A percentile compares a stretch with the other conserved stretches of the same genome.
These are phyloP conservation scores for Polypedilum pembai DNA, from an alignment of 1,140 invertebrate genomes.

Conservation along the genomic window DNA sequence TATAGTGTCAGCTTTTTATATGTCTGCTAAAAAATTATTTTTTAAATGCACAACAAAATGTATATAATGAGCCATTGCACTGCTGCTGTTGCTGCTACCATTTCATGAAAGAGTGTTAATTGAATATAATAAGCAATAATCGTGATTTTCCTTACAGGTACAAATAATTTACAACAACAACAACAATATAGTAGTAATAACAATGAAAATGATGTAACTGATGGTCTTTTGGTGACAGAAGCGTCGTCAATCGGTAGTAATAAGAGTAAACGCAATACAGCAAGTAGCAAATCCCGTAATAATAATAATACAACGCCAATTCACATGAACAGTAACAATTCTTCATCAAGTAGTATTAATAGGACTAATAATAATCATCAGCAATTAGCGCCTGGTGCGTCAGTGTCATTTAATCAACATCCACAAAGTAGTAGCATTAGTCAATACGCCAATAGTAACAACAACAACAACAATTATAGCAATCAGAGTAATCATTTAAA, in stretches of 20 bases:
- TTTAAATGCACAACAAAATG: background rate
- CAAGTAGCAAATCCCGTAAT: slow-evolving; percentile 22
- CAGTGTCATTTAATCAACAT: slow-evolving; percentile 17
- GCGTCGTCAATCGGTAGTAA: background rate
- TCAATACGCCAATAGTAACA: slow-evolving; percentile 3
- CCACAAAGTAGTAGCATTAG: slow-evolving; percentile 11
- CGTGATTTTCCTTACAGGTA: background rate
- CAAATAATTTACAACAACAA: slow-evolving; percentile 22
- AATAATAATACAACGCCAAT: slow-evolving; percentile 21
- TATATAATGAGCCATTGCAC: background rate
- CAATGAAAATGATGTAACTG: background rate
- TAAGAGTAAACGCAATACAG: slow-evolving; percentile 25
- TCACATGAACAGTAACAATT: slow-evolving; percentile 24
- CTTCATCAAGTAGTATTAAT: slow-evolving; percentile 23
- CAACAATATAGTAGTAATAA: background rate
- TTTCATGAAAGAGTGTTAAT: background rate
- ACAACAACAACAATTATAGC: slow-evolving; percentile 26
- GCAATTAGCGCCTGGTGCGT: slow-evolving; percentile 24
- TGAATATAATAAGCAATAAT: slow-evolving; percentile 22
- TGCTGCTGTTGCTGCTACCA: background rate
- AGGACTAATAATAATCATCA: slow-evolving; percentile 1
- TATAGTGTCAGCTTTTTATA: no score
- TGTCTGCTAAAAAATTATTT: no score
- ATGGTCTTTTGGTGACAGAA: slow-evolving; percentile 17
- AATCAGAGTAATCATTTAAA: slow-evolving; percentile 14